These are phyloP conservation scores for Euschistus heros DNA, from an alignment of 1,140 invertebrate species.

Conservation along the genomic window DNA sequence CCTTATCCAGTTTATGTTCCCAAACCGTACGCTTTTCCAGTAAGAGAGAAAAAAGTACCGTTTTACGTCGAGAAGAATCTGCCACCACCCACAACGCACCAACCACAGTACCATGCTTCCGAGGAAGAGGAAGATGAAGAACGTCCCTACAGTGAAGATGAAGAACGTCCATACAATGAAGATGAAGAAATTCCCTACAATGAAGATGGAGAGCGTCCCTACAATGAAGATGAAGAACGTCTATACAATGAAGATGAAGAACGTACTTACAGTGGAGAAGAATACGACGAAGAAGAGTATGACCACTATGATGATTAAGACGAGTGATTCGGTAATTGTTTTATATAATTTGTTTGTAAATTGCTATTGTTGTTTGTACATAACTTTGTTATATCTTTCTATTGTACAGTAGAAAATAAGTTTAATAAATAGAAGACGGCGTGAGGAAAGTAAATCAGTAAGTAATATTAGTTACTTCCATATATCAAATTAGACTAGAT, in stretches of 20 bases:
- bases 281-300: background rate
- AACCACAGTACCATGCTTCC: background rate
- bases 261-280: background rate
- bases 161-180: no score
- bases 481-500: no score
- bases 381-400: background rate
- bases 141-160: background rate
- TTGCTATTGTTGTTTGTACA: background rate
- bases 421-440: no score
- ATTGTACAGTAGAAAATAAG: conserved; percentile 24
- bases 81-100: conserved; percentile 4
- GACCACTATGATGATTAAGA: no score
- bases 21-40: conserved; percentile 18
- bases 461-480: no score
- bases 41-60: conserved; percentile 21
- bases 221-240: background rate
- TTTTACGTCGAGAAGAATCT: conserved; percentile 5
- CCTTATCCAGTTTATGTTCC: conserved; percentile 20
- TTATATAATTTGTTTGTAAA: background rate
- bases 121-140: background rate
- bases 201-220: no score
- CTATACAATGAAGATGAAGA: background rate
- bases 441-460: no score
- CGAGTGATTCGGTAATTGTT: no score
- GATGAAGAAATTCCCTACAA: no score